phyloP scores from a whole-genome alignment of 2,113 vertebrate genomes.

The Miniopterus natalensis region DNA sequence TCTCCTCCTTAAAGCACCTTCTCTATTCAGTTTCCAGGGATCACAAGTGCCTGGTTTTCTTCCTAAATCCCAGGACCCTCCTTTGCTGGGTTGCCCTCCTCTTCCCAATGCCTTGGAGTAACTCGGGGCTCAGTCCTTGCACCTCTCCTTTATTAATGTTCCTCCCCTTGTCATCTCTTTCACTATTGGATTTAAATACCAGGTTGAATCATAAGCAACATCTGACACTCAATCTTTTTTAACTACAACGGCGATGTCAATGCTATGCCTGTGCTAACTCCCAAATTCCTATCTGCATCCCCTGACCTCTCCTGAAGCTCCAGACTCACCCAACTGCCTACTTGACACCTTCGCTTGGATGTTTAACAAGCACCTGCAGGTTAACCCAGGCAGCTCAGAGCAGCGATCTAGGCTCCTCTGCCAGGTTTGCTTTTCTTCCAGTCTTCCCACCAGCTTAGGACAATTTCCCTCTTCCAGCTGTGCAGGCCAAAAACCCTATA shows the following conservation, averaged over 20 bases:
- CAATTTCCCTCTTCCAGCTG: background rate
- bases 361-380: background rate
- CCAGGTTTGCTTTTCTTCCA: background rate
- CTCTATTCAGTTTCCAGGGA: slow-evolving; percentile 7
- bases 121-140: background rate
- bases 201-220: background rate
- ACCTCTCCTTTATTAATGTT: background rate
- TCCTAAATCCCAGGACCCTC: background rate
- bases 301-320: background rate
- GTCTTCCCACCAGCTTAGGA: background rate
- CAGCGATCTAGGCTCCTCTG: no score
- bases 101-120: background rate
- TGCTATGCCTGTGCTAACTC: background rate
- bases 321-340: background rate
- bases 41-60: background rate
- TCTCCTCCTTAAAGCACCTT: background rate
- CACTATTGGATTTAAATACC: background rate
- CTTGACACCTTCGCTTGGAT: background rate
- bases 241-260: background rate
- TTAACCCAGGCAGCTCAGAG: background rate
- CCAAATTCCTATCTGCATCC: background rate
- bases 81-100: background rate
- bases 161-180: background rate
- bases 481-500: no score
- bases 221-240: background rate